A percentile compares a stretch with the other conserved stretches of the same genome.
phyloP scores from a whole-genome alignment of 2,797 vertebrate genomes.

The Pangasius macronema region DNA sequence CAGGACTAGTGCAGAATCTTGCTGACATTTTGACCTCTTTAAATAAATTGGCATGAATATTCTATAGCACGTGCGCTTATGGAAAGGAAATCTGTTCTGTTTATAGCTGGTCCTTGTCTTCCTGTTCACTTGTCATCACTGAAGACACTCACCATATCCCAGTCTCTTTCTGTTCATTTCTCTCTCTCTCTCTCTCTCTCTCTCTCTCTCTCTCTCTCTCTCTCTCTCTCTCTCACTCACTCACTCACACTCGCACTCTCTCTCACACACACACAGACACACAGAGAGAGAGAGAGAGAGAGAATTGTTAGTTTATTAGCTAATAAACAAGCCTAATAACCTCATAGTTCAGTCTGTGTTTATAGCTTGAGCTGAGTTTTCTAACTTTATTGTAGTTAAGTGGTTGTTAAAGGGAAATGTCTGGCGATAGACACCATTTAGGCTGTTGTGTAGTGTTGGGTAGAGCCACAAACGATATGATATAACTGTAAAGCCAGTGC shows the following conservation, averaged over 20 bases:
- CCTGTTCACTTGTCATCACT: slow-evolving; percentile 36
- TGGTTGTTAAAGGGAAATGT: neutral
- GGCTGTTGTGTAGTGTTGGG: neutral
- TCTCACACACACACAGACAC: neutral
- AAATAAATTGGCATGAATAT: neutral
- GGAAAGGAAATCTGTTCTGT: slow-evolving; percentile 26
- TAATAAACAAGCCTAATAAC: slow-evolving; percentile 1
- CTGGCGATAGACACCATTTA: neutral
- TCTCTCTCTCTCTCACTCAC: neutral
- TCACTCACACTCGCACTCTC: neutral
- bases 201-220: neutral
- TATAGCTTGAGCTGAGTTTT: neutral
- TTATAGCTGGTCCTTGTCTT: slow-evolving; percentile 41
- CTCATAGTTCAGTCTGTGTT: neutral
- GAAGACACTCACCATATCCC: slow-evolving; percentile 15
- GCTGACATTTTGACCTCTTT: neutral
- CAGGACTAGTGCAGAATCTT: neutral
- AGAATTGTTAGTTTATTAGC: neutral
- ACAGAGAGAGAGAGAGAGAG: no score
- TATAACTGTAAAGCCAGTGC: neutral
- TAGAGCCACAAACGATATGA: neutral
- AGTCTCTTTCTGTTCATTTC: neutral
- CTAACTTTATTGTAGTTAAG: no score
- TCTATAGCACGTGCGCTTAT: neutral
- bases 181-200: neutral